Base-by-base conservation (phyloP, 2,797 vertebrate species). In the Lepus oiostolus region DNA sequence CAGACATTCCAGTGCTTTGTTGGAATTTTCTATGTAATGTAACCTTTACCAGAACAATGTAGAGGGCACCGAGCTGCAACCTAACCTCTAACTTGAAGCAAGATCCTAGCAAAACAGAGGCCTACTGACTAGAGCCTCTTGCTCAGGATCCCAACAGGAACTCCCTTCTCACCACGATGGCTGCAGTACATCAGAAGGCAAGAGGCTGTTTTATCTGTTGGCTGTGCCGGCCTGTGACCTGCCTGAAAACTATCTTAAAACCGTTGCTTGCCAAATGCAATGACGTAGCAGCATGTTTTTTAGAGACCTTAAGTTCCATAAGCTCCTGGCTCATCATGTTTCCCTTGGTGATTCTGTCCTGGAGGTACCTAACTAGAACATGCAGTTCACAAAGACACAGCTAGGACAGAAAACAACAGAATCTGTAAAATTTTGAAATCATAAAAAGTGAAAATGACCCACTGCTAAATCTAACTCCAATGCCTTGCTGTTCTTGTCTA, bases 1-100 rank as follows among this genome's bases (percentile, higher is more conserved):
- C 81, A 71, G 77, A 81, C 85, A 93, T 90, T 91, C 74, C 80
- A 72, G 87, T 86, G 72, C 50, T 93, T 90, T 72, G 77, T 52
- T 96, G 92, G 92, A 96, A 93, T 95, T 84, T 96, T 96, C 84
- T 95, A 74, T 75, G 81, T 83, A 77, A 90, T 68, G 28, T 87
- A 84, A 76, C 80, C 84, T 76, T 30, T 77, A 85, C 60, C n/a
- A 9, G 42, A 85, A 67, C 54, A 70, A 70, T 63, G 60, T 80
- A 16, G 3, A 0, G 32, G 76, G 50, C 54, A 32, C 4, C 72
- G 42, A 88, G 47, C 42, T 87, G 93, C 81, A 96, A 91, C 76
- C 54, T 67, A 82, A 94, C 74, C 94, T 85, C 93, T 30, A 50
- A 90, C 38, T 7, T 81, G 70, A 50, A 77, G 50, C 77, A 77